Conservation (phyloP, 2,113 vertebrate species). For the Chascanopsetta lugubris region DNA sequence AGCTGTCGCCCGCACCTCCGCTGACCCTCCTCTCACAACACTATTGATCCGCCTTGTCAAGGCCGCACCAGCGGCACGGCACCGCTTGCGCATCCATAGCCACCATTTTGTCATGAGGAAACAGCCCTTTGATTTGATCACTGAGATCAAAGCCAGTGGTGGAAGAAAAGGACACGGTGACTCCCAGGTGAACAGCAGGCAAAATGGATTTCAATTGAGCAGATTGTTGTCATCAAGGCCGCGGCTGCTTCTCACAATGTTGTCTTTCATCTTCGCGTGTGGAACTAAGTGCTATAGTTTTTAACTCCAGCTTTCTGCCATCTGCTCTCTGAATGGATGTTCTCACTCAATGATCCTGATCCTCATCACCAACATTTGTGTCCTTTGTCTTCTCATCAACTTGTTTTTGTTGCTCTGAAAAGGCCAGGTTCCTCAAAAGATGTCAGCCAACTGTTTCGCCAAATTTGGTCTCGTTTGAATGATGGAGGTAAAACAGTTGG, state of each 20-base stretch:
- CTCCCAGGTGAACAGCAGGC: conserved; percentile 41
- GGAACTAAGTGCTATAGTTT: conserved; percentile 16
- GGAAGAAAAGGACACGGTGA: neutral
- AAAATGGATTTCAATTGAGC: conserved; percentile 52
- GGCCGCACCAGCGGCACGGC: conserved; percentile 16
- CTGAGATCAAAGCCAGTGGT: conserved; percentile 36
- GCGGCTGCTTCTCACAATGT: conserved; percentile 1
- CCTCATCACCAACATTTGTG: conserved; percentile 19
- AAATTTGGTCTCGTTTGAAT: conserved; percentile 43
- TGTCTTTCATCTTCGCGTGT: conserved; percentile 20
- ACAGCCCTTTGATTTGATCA: conserved; percentile 46
- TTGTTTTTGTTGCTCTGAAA: conserved; percentile 26
- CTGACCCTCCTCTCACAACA: conserved; percentile 47
- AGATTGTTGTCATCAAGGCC: conserved; percentile 37
- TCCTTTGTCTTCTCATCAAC: conserved; percentile 37
- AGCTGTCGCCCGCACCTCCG: conserved; percentile 46
- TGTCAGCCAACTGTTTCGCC: conserved; percentile 39
- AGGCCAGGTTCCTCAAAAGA: conserved; percentile 32
- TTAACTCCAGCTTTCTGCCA: conserved; percentile 17
- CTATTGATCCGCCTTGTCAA: conserved; percentile 56
- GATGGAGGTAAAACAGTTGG: conserved; percentile 56
- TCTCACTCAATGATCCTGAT: conserved; percentile 27
- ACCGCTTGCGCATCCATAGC: conserved; percentile 40
- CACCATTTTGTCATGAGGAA: conserved; percentile 41
- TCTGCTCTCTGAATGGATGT: conserved; percentile 39